Evolutionary conservation across 2,113 vertebrate species (phyloP).

Genomic region (Muntiacus muntjak): DNA sequence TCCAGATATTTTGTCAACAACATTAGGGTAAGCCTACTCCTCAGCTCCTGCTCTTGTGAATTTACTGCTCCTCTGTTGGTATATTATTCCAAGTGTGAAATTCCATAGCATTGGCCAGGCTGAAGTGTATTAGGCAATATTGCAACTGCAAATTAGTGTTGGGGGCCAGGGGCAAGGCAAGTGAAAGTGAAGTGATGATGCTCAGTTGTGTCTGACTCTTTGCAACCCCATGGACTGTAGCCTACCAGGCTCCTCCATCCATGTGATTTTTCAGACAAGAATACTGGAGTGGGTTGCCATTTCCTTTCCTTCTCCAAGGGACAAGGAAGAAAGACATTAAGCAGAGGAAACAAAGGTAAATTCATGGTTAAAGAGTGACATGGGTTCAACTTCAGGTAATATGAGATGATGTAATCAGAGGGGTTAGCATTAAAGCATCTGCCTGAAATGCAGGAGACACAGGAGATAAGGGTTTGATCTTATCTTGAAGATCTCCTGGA

Average conservation of each 20-base stretch:
- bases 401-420: neutral
- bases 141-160: neutral
- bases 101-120: neutral
- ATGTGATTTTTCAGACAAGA: neutral
- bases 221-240: neutral
- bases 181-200: neutral
- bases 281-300: neutral
- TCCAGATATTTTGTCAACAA: neutral
- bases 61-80: neutral
- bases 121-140: neutral
- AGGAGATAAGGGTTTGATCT: neutral
- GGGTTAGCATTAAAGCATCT: neutral
- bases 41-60: too few species aligned
- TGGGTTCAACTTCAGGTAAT: neutral
- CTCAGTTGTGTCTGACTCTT: neutral
- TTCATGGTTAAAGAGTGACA: neutral
- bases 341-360: neutral
- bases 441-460: neutral
- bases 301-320: neutral
- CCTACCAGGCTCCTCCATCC: neutral
- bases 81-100: neutral
- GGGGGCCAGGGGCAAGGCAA: neutral
- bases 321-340: neutral
- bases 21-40: neutral
- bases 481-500: neutral